phyloP scores from a whole-genome alignment of 1,140 invertebrate species.

The Anadara kagoshimensis region DNA sequence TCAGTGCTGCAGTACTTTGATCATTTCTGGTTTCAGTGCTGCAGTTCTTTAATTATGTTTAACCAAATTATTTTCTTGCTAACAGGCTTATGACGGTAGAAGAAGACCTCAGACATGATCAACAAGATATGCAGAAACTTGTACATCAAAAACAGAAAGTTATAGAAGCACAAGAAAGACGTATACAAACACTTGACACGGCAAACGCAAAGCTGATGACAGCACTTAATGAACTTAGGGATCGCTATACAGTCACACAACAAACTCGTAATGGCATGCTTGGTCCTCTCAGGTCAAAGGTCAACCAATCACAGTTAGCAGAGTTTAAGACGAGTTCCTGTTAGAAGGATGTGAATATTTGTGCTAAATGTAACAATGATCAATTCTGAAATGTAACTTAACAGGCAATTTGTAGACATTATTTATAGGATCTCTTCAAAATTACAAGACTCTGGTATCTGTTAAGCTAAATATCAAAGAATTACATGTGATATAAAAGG shows the following conservation, averaged over 20 bases:
- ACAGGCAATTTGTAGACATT: too few relatives aligned
- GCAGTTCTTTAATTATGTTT: too few relatives aligned
- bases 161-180: conserved; percentile 92
- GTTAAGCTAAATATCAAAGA: too few relatives aligned
- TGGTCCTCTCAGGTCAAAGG: conserved; percentile 38
- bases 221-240: conserved; percentile 81
- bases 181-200: conserved; percentile 85
- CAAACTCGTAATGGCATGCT: conserved; percentile 41
- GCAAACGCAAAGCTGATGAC: conserved; percentile 83
- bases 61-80: conserved; percentile 11
- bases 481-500: too few relatives aligned
- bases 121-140: conserved; percentile 89
- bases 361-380: too few relatives aligned
- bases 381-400: too few relatives aligned
- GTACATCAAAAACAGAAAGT: conserved; percentile 91
- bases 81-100: conserved; percentile 88
- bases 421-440: too few relatives aligned
- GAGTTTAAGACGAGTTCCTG: conserved; percentile 63
- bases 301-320: conserved; percentile 43
- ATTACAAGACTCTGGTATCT: too few relatives aligned
- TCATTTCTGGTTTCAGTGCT: too few relatives aligned
- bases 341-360: conserved; percentile 18
- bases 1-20: too few relatives aligned
- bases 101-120: conserved; percentile 89
- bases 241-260: conserved; percentile 19